Conservation (phyloP, 2,888 invertebrate genomes). For the Leucozona laternaria region DNA sequence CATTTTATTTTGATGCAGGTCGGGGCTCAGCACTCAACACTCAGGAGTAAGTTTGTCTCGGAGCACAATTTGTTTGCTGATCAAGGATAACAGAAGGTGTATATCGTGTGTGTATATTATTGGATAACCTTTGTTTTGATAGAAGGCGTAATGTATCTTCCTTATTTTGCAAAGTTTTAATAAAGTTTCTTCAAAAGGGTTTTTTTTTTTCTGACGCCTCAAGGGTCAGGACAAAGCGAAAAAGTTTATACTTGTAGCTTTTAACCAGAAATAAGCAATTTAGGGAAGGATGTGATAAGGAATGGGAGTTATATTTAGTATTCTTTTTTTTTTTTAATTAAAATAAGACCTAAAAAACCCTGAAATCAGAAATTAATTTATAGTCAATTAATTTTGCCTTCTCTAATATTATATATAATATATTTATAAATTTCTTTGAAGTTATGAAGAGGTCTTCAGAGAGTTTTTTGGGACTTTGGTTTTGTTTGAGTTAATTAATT, state of each 20-base stretch:
- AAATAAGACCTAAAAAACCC: too few species aligned
- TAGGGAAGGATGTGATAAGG: neutral
- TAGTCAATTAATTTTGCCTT: too few species aligned
- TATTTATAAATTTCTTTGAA: too few species aligned
- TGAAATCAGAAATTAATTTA: too few species aligned
- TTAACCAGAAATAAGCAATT: neutral
- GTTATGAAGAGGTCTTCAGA: too few species aligned
- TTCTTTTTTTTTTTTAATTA: too few species aligned
- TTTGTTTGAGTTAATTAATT: too few species aligned
- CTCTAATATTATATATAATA: too few species aligned
- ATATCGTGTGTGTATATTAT: neutral
- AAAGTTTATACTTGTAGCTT: slow-evolving; percentile 9
- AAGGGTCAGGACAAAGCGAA: slow-evolving; percentile 23
- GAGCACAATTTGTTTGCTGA: slow-evolving; percentile 68
- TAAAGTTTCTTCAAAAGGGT: slow-evolving; percentile 40
- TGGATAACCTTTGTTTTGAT: neutral
- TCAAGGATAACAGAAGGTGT: slow-evolving; percentile 29
- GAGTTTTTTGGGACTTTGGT: too few species aligned
- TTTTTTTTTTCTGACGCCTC: slow-evolving; percentile 19
- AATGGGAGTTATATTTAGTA: neutral
- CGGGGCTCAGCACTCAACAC: neutral
- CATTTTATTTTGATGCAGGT: slow-evolving; percentile 44
- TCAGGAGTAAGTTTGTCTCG: slow-evolving; percentile 38
- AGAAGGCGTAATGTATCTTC: slow-evolving; percentile 27
- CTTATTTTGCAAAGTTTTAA: slow-evolving; percentile 25